A percentile compares a stretch with the other conserved stretches of the same genome.
These are phyloP conservation scores for Nephrotoma flavescens DNA, from an alignment of 2,888 invertebrate genomes.

Conservation along the genomic window DNA sequence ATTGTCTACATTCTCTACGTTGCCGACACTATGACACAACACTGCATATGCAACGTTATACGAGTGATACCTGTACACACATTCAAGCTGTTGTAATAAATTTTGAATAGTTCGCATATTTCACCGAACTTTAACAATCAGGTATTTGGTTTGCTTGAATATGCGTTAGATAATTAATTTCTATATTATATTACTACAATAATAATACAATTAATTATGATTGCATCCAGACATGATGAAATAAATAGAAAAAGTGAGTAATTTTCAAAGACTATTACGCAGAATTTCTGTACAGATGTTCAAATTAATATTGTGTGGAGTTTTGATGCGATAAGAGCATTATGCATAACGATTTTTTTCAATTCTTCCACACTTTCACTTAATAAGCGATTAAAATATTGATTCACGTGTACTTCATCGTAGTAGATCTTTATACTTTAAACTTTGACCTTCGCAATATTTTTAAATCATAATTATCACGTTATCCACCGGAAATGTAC, in stretches of 20 bases:
- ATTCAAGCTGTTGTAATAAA: no score
- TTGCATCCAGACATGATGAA: neutral
- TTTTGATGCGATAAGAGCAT: neutral
- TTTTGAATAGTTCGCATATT: no score
- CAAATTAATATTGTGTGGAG: neutral
- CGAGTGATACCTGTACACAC: no score
- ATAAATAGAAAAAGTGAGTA: neutral
- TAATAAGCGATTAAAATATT: neutral
- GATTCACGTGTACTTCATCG: neutral
- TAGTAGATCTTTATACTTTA: neutral
- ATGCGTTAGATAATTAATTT: neutral
- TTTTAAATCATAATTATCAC: neutral
- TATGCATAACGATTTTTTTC: neutral
- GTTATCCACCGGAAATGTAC: neutral
- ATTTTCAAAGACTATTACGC: neutral
- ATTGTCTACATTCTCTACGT: no score
- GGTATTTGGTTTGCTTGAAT: neutral
- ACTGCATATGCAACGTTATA: no score
- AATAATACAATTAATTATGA: neutral
- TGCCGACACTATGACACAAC: no score
- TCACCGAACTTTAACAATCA: no score
- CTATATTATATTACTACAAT: neutral
- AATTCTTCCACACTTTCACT: neutral
- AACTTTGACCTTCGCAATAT: neutral
- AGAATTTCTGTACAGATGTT: neutral